Conservation (phyloP, 1,140 invertebrate genomes). For the Bradynema listronoti region DNA sequence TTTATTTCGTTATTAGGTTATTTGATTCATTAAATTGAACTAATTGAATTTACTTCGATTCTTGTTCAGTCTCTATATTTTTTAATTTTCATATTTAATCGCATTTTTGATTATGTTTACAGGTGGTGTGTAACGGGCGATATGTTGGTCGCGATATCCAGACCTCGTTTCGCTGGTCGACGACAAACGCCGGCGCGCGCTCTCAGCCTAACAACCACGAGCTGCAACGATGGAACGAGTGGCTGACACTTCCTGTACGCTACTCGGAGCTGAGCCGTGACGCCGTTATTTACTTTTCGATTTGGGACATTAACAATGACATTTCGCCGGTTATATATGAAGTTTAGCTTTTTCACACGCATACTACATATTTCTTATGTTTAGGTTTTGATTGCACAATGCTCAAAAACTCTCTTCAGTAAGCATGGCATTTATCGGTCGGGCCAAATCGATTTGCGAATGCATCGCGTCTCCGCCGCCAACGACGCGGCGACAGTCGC, state of each 20-base stretch:
- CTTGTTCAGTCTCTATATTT: no score
- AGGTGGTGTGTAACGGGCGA: constrained; percentile 76
- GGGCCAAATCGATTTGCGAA: constrained; percentile 26
- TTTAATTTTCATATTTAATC: neutral
- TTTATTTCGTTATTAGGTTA: no score
- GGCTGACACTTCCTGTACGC: constrained; percentile 81
- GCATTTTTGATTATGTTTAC: constrained; percentile 72
- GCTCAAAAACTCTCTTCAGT: constrained; percentile 64
- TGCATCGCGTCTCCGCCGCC: constrained; percentile 13
- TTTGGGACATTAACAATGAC: no score
- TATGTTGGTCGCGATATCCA: constrained; percentile 77
- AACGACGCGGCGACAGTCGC: neutral
- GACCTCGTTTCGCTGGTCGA: constrained; percentile 71
- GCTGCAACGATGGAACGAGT: constrained; percentile 84
- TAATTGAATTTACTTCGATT: no score
- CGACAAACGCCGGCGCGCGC: neutral
- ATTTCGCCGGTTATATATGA: no score
- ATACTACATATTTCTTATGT: no score
- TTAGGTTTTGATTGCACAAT: constrained; percentile 42
- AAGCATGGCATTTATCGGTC: constrained; percentile 62
- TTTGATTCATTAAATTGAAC: no score
- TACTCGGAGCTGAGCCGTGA: constrained; percentile 84
- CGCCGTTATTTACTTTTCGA: constrained; percentile 76
- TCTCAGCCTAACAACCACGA: no score
- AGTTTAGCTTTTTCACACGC: no score